phyloP scores from a whole-genome alignment of 2,888 invertebrate species.

The Drosophila meridionalis region DNA sequence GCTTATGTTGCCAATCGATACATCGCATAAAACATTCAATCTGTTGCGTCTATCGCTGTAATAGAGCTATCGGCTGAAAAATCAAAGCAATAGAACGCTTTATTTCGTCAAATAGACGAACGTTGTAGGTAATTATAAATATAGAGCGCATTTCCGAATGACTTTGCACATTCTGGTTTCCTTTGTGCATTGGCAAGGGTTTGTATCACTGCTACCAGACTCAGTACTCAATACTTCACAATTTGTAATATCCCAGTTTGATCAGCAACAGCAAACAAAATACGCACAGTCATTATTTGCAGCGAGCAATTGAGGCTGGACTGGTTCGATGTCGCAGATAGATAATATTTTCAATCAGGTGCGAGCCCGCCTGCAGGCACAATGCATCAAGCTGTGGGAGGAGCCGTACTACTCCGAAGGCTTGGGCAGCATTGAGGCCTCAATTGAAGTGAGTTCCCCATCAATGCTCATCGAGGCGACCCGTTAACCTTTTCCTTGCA shows the following conservation, averaged over 20 bases:
- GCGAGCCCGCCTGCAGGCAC: constrained; percentile 88
- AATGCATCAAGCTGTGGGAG: constrained; percentile 91
- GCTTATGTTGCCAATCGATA: constrained; percentile 12
- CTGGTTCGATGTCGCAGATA: constrained; percentile 76
- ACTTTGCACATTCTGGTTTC: not conserved
- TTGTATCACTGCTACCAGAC: not conserved
- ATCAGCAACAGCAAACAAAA: constrained; percentile 11
- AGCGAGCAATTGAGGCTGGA: not conserved
- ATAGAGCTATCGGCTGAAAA: not conserved
- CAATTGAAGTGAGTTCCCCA: constrained; percentile 78
- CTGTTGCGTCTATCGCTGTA: constrained; percentile 3
- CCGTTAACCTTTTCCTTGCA: constrained; percentile 75
- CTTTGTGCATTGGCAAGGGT: constrained; percentile 17
- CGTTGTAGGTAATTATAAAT: not conserved
- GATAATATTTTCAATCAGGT: constrained; percentile 89
- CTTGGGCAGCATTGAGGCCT: constrained; percentile 85
- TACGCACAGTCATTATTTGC: constrained; percentile 20
- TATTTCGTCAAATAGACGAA: not conserved
- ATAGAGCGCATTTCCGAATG: not conserved
- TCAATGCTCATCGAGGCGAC: not conserved
- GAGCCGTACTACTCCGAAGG: constrained; percentile 88
- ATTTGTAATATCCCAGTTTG: constrained; percentile 5
- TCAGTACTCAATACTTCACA: not conserved
- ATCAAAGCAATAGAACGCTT: constrained; percentile 37
- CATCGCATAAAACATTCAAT: not conserved